Percentiles rank a stretch among this genome's conserved stretches.
Conservation (phyloP, 2,888 invertebrate genomes). For the Pimpla rufipes region DNA sequence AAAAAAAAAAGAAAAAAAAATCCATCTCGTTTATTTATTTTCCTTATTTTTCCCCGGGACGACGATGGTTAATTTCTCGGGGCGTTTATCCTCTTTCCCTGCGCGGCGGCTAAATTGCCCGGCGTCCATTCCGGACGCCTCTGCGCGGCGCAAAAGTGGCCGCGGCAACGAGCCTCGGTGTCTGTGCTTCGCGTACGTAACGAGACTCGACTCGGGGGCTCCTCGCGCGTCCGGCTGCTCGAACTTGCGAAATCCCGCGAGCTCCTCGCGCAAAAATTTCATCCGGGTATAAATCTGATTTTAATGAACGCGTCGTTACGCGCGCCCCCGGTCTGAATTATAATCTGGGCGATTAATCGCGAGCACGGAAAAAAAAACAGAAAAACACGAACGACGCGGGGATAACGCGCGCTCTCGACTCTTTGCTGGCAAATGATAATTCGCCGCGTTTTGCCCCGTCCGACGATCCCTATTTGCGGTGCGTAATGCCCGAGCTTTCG, state of each 20-base stretch:
- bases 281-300: conserved; percentile 76
- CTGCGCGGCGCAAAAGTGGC: conserved; percentile 23
- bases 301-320: conserved; percentile 74
- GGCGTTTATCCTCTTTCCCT: conserved; percentile 45
- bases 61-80: conserved; percentile 29
- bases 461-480: conserved; percentile 10
- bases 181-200: neutral
- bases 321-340: conserved; percentile 69
- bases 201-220: conserved; percentile 5
- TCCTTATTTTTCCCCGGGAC: conserved; percentile 27
- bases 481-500: conserved; percentile 35
- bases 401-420: conserved; percentile 44
- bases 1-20: conserved; percentile 11
- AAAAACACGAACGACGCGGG: conserved; percentile 38
- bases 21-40: conserved; percentile 14
- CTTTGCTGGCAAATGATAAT: conserved; percentile 71
- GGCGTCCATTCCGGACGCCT: conserved; percentile 35
- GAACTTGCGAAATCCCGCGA: conserved; percentile 56
- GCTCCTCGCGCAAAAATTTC: conserved; percentile 67
- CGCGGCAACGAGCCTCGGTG: neutral
- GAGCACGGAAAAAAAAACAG: conserved; percentile 61
- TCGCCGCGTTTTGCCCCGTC: conserved; percentile 51
- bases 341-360: conserved; percentile 74
- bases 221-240: conserved; percentile 60
- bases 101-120: conserved; percentile 45